Evolutionary conservation across 1,140 invertebrate species (phyloP).

Genomic region (Anthonomus grandis): DNA sequence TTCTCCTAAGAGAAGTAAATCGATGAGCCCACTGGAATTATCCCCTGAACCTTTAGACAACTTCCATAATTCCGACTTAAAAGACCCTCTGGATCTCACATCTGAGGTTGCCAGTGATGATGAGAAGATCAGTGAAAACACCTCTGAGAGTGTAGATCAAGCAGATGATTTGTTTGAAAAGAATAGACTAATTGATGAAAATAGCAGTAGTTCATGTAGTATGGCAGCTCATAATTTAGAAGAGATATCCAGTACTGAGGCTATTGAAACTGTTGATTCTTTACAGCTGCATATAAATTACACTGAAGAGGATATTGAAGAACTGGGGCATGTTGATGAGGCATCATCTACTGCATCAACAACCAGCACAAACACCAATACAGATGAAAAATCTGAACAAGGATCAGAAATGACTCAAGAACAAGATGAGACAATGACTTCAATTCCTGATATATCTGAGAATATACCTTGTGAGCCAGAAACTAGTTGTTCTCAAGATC

Average conservation of each 20-base stretch:
- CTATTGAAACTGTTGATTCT: constrained; percentile 35
- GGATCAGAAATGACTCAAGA: constrained; percentile 27
- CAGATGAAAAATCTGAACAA: constrained; percentile 27
- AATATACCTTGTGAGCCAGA: constrained; percentile 14
- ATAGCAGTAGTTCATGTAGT: constrained; percentile 31
- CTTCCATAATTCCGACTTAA: constrained; percentile 16
- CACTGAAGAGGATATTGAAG: constrained; percentile 21
- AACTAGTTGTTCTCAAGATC: background rate
- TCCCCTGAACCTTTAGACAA: constrained; percentile 19
- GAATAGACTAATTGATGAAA: constrained; percentile 30
- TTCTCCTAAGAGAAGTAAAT: constrained; percentile 37
- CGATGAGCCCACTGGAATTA: constrained; percentile 32
- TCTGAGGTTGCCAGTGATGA: constrained; percentile 30
- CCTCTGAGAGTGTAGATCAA: constrained; percentile 23
- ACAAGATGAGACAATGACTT: constrained; percentile 30
- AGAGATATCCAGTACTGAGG: constrained; percentile 31
- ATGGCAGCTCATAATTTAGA: constrained; percentile 26
- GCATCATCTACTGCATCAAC: constrained; percentile 23
- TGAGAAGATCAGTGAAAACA: constrained; percentile 29
- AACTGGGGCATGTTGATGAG: constrained; percentile 28
- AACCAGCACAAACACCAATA: constrained; percentile 29
- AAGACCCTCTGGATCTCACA: constrained; percentile 24
- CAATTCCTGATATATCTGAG: constrained; percentile 28
- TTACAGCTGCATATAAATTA: constrained; percentile 32
- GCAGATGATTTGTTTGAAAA: constrained; percentile 31